Base-by-base conservation (phyloP, 1,140 invertebrate species). In the Calliopsis andreniformis region DNA sequence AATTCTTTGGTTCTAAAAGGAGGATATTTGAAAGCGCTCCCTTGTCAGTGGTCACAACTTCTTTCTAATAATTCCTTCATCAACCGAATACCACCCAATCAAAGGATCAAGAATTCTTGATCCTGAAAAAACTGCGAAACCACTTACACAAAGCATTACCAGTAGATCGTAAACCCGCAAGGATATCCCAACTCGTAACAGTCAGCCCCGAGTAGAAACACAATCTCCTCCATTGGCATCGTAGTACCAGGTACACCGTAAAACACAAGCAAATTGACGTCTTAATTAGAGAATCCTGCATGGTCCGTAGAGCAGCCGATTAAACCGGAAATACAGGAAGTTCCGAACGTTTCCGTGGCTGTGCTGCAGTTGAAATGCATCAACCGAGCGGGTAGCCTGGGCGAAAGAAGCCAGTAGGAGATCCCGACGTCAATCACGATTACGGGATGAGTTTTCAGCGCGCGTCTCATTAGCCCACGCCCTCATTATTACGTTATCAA, bases 401-500 rank as follows among this genome's bases (percentile, higher is more conserved):
- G 28, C 32, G 7, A 49, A 47, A 35, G 51, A 58, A 35, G 0
- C 8, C 16, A 20, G 62, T 3, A 30, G 30, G 30, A 56, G 43
- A 67, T 72, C 56, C 18, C 45, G 16, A 85, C 77, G 78, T 88
- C 86, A 83, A 86, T 88, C 86, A 83, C 80, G 83, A 88, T 87
- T 86, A 83, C 58, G 71, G 69, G 69, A 73, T 81, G 75, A 83
- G 77, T 83, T 86, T 82, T 86, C 75, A 82, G 73, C 63, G 61
- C 68, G 64, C 76, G 62, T 76, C 81, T 89, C 83, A 89, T 89
- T 89, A 89, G 86, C 76, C 83, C 76, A 87, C 83, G 83, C 82
- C 80, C 85, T 89, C 86, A 88, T 89, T 89, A 89, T 88, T 88
- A 87, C 79, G 83, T 88, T 89, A 89, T 89, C 88, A 89, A 88